Conservation (phyloP, 2,888 invertebrate genomes). For the Halocaridina rubra region DNA sequence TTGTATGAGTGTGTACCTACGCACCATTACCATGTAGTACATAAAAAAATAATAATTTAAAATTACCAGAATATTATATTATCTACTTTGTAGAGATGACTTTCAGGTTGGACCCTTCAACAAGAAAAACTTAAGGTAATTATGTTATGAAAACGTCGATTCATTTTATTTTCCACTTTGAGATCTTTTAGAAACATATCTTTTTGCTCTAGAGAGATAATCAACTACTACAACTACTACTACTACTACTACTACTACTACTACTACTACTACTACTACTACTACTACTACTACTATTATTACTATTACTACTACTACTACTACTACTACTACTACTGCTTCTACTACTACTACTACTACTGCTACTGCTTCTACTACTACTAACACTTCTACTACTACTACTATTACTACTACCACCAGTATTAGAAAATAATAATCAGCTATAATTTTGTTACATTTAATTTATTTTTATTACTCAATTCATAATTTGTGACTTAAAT, state of each 20-base stretch:
- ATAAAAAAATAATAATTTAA: too few relatives aligned
- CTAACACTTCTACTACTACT: background rate
- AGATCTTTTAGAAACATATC: too few relatives aligned
- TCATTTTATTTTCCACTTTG: too few relatives aligned
- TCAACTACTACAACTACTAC: background rate
- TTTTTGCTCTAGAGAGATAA: too few relatives aligned
- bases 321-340: conserved; percentile 9
- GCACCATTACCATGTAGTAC: too few relatives aligned
- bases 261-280: conserved; percentile 1
- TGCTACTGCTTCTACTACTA: background rate
- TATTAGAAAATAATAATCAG: background rate
- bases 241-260: background rate
- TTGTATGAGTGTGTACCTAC: too few relatives aligned
- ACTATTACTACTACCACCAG: background rate
- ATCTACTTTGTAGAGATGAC: too few relatives aligned
- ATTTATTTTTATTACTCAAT: background rate
- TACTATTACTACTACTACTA: background rate
- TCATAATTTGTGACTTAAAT: too few relatives aligned
- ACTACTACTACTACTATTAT: background rate
- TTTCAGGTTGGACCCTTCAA: too few relatives aligned
- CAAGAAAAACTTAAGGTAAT: too few relatives aligned
- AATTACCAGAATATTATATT: too few relatives aligned
- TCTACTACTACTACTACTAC: conserved; percentile 2
- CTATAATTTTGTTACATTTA: background rate
- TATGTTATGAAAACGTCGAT: too few relatives aligned